Percentiles rank a stretch among this genome's conserved stretches.
Evolutionary conservation across 2,797 vertebrate species (phyloP).

Genomic region (Xyrichtys novacula): DNA sequence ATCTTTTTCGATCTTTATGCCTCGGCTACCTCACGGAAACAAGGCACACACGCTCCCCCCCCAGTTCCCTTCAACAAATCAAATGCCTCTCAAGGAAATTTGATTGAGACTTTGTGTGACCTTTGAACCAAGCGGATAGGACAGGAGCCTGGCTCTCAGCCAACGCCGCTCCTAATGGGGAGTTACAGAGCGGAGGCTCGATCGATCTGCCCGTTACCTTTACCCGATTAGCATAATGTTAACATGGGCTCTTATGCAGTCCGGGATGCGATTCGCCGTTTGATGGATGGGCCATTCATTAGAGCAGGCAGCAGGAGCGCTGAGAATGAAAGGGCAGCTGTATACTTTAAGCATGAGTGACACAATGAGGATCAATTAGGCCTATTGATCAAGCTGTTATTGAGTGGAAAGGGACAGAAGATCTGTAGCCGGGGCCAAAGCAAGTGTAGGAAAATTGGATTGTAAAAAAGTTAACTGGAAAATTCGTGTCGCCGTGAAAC

Average conservation of each 20-base stretch:
- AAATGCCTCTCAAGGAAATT: conserved; percentile 69
- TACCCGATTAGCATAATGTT: conserved; percentile 83
- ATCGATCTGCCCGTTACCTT: conserved; percentile 77
- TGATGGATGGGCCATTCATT: conserved; percentile 81
- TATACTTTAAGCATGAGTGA: conserved; percentile 77
- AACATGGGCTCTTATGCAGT: conserved; percentile 68
- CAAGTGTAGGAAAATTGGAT: conserved; percentile 35
- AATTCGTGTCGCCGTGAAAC: conserved; percentile 28
- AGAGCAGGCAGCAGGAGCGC: conserved; percentile 67
- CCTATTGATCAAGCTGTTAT: conserved; percentile 82
- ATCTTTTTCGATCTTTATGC: conserved; percentile 52
- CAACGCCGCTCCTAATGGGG: conserved; percentile 51
- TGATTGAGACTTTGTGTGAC: conserved; percentile 70
- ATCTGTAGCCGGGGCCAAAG: conserved; percentile 45
- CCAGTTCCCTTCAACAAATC: conserved; percentile 59
- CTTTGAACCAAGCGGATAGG: conserved; percentile 67
- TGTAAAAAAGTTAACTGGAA: conserved; percentile 27
- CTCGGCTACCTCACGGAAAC: conserved; percentile 39
- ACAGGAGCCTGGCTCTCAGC: conserved; percentile 54
- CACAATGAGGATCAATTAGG: conserved; percentile 83
- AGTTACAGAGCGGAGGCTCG: conserved; percentile 40
- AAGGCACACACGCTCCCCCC: conserved; percentile 19
- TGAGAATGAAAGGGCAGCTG: conserved; percentile 72
- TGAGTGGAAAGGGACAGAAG: conserved; percentile 68
- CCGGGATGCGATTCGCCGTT: conserved; percentile 65